phyloP scores from a whole-genome alignment of 1,140 invertebrate species.

The Dendroctonus valens region DNA sequence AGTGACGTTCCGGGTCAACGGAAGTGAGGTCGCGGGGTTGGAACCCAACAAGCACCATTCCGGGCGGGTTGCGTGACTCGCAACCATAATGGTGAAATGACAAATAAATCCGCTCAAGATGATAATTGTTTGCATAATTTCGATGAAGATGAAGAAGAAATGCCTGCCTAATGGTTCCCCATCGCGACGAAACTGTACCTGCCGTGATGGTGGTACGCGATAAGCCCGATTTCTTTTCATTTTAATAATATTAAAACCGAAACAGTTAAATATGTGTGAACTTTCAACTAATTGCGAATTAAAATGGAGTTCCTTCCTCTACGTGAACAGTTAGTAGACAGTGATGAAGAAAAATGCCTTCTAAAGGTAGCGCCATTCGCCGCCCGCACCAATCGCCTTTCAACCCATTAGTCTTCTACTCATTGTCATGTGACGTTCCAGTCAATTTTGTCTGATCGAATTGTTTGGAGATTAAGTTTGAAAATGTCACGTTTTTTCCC shows the following conservation, averaged over 20 bases:
- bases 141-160: no score
- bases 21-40: constrained; percentile 23
- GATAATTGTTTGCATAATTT: no score
- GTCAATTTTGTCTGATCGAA: no score
- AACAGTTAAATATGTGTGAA: constrained; percentile 36
- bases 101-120: no score
- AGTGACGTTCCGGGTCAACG: constrained; percentile 24
- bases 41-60: background rate
- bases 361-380: background rate
- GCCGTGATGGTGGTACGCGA: constrained; percentile 1
- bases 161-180: no score
- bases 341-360: constrained; percentile 29
- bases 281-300: constrained; percentile 33
- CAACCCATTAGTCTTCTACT: background rate
- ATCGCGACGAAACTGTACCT: background rate
- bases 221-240: constrained; percentile 14
- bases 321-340: constrained; percentile 27
- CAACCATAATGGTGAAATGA: no score
- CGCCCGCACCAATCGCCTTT: constrained; percentile 2
- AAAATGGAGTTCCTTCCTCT: constrained; percentile 34
- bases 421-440: no score
- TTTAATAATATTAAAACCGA: constrained; percentile 26
- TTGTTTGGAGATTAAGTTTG: no score
- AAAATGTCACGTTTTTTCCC: no score
- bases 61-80: no score